Conservation (phyloP, 2,113 vertebrate genomes). For the Bubo bubo region DNA sequence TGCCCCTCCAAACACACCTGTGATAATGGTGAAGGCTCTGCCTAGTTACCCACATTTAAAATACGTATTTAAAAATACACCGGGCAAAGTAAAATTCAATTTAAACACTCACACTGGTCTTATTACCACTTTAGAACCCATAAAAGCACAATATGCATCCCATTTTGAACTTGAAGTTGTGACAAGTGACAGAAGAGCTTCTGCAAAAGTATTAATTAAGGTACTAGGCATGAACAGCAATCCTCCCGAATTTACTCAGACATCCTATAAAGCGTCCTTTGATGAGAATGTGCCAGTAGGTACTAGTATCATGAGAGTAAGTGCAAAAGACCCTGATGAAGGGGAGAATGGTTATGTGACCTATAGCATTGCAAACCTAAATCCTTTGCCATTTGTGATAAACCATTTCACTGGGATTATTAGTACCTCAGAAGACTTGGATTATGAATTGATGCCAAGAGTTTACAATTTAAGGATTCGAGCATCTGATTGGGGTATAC, state of each 20-base stretch:
- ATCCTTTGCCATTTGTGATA: slow-evolving; percentile 89
- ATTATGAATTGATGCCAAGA: slow-evolving; percentile 97
- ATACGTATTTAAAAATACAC: slow-evolving; percentile 85
- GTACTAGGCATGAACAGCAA: slow-evolving; percentile 90
- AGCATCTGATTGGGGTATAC: slow-evolving; percentile 94
- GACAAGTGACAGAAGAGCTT: slow-evolving; percentile 85
- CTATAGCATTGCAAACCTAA: slow-evolving; percentile 91
- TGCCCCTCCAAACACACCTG: slow-evolving; percentile 89
- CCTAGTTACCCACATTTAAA: slow-evolving; percentile 85
- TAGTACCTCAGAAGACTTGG: slow-evolving; percentile 88
- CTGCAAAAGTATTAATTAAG: slow-evolving; percentile 86
- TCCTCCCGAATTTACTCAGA: slow-evolving; percentile 89
- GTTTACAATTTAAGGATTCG: slow-evolving; percentile 91
- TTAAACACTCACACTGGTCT: slow-evolving; percentile 91
- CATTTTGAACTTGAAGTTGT: slow-evolving; percentile 89
- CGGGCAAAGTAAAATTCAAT: slow-evolving; percentile 80
- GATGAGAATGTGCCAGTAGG: slow-evolving; percentile 92
- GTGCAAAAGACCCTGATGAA: slow-evolving; percentile 87
- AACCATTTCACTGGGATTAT: slow-evolving; percentile 91
- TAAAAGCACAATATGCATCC: slow-evolving; percentile 80
- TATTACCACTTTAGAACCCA: slow-evolving; percentile 86
- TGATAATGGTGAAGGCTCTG: slow-evolving; percentile 88
- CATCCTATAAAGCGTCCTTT: slow-evolving; percentile 89
- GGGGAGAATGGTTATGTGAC: slow-evolving; percentile 96
- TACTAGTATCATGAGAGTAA: slow-evolving; percentile 85